Conservation (phyloP, 2,113 vertebrate species). For the Hippocampus abdominalis region DNA sequence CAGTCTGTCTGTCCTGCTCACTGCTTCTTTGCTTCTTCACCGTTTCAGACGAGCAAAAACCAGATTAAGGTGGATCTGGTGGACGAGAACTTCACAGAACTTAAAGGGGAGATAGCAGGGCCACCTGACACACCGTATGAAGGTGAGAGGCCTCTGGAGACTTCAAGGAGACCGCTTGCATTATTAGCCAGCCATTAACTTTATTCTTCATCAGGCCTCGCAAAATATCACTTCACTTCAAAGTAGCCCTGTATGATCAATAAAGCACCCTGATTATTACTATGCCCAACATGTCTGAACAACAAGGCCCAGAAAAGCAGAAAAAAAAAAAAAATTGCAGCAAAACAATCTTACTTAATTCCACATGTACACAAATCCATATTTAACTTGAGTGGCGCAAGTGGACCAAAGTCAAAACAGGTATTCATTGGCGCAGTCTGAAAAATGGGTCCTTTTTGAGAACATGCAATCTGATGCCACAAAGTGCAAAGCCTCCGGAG, state of each 20-base stretch:
- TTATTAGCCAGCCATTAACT: neutral
- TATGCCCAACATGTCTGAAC: neutral
- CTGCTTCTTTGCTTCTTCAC: slow-evolving; percentile 11
- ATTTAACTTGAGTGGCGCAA: no score
- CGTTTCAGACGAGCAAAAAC: slow-evolving; percentile 97
- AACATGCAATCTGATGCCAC: neutral
- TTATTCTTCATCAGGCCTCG: neutral
- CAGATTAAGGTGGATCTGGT: slow-evolving; percentile 99
- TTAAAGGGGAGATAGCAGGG: slow-evolving; percentile 98
- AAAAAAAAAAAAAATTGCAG: no score
- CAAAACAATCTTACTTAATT: no score
- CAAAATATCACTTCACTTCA: neutral
- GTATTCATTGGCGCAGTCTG: no score
- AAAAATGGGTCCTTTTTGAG: neutral
- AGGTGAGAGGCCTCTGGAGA: slow-evolving; percentile 74
- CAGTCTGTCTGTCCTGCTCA: slow-evolving; percentile 2
- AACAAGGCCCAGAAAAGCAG: neutral
- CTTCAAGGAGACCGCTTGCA: neutral
- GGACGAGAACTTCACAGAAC: slow-evolving; percentile 99
- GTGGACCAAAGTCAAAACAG: no score
- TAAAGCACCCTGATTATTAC: neutral
- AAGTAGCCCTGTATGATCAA: neutral
- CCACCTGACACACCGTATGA: slow-evolving; percentile 98
- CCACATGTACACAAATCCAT: no score
- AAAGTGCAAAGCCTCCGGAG: neutral